These are phyloP conservation scores for Disparrhopalites patrizii DNA, from an alignment of 2,888 invertebrate species.

Conservation along the genomic window DNA sequence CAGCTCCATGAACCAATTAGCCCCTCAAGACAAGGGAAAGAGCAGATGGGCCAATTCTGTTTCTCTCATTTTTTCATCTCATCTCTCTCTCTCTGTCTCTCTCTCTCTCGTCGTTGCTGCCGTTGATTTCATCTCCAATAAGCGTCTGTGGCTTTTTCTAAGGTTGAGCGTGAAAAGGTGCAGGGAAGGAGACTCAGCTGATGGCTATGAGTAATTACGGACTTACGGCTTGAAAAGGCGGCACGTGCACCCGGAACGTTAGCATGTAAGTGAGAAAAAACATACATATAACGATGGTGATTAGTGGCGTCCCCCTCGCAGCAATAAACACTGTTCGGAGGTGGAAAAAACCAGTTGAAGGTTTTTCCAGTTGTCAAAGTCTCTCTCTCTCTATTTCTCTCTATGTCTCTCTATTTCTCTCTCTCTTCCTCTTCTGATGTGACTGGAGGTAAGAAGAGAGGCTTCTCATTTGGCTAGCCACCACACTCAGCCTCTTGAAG, in stretches of 20 bases:
- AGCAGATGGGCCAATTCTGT: slow-evolving; percentile 21
- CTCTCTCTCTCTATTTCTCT: too few species aligned
- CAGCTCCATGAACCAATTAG: slow-evolving; percentile 24
- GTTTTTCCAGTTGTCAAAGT: too few species aligned
- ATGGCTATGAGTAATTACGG: slow-evolving; percentile 17
- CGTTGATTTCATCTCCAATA: slow-evolving; percentile 3
- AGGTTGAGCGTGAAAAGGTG: background rate
- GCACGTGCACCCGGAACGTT: slow-evolving; percentile 18
- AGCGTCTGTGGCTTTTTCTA: slow-evolving; percentile 4
- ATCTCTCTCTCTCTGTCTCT: background rate
- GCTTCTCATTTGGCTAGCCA: too few species aligned
- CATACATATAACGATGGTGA: too few species aligned
- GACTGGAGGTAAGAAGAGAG: too few species aligned
- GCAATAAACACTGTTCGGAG: too few species aligned
- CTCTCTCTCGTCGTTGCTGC: background rate
- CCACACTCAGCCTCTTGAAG: too few species aligned
- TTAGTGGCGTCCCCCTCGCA: too few species aligned
- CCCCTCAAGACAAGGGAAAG: slow-evolving; percentile 22
- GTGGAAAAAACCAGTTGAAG: too few species aligned
- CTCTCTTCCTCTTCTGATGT: too few species aligned
- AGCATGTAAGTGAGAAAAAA: slow-evolving; percentile 25
- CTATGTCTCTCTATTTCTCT: too few species aligned
- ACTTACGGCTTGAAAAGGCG: background rate
- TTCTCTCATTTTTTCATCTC: slow-evolving; percentile 6
- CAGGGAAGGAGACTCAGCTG: slow-evolving; percentile 5